Conservation (phyloP, 2,113 vertebrate species). For the Bambusicola thoracicus region DNA sequence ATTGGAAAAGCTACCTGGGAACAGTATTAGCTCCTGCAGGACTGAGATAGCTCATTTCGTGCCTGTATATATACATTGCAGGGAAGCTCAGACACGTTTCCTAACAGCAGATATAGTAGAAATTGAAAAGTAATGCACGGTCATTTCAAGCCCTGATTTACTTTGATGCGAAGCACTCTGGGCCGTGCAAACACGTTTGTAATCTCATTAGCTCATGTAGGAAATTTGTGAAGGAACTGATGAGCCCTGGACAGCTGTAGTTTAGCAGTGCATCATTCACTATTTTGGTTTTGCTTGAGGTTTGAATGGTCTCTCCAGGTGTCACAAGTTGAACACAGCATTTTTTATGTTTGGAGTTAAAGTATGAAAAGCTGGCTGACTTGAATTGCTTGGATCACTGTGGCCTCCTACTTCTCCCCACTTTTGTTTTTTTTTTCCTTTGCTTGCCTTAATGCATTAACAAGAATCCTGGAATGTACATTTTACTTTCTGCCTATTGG, state of each 20-base stretch:
- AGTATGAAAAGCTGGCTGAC: neutral
- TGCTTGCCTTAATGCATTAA: slow-evolving; percentile 50
- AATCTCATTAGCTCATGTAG: neutral
- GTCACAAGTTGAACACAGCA: slow-evolving; percentile 44
- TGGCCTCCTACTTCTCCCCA: neutral
- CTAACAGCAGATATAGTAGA: neutral
- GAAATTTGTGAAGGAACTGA: neutral
- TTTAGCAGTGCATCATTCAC: neutral
- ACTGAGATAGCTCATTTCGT: neutral
- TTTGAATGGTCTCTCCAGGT: neutral
- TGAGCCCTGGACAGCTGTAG: neutral
- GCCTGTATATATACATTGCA: neutral
- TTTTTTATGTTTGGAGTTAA: slow-evolving; percentile 57
- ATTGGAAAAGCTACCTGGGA: neutral
- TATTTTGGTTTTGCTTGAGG: neutral
- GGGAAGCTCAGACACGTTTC: neutral
- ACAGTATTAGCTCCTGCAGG: neutral
- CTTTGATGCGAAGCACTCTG: neutral
- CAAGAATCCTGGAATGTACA: neutral
- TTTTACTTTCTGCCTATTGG: slow-evolving; percentile 25
- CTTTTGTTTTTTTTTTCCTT: neutral
- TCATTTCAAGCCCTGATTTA: neutral
- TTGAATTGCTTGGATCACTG: slow-evolving; percentile 12
- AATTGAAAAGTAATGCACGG: neutral
- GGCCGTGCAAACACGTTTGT: neutral